Conservation (phyloP, 2,797 vertebrate genomes). For the Rhincodon typus region DNA sequence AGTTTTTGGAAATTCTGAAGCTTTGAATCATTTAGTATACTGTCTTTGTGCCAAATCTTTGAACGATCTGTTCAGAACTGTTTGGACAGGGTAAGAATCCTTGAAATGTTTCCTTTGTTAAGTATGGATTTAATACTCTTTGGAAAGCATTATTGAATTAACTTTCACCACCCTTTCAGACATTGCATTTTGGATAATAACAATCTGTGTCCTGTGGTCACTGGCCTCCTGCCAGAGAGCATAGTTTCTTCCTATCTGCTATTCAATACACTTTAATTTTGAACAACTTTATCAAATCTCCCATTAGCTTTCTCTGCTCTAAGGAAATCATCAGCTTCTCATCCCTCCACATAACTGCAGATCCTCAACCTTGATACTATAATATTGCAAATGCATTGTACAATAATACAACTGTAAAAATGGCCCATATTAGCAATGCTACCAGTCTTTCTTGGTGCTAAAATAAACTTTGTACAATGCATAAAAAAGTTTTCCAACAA, state of each 20-base stretch:
- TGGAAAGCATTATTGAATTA: background rate
- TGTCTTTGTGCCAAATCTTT: background rate
- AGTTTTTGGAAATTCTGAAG: background rate
- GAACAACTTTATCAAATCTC: background rate
- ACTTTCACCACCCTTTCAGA: background rate
- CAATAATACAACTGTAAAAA: background rate
- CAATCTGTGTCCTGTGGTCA: background rate
- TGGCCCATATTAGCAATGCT: background rate
- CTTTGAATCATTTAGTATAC: background rate
- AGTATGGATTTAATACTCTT: background rate
- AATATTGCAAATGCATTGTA: background rate
- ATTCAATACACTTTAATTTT: background rate
- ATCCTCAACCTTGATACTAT: background rate
- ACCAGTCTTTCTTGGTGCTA: background rate
- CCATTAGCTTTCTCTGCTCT: background rate
- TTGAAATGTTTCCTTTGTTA: background rate
- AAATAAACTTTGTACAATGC: background rate
- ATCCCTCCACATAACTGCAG: background rate
- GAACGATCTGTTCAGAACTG: too few relatives aligned
- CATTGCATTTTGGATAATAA: background rate
- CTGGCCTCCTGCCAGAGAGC: background rate
- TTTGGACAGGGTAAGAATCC: too few relatives aligned
- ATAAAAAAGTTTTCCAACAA: background rate
- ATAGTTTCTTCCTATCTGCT: background rate
- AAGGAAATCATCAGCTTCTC: background rate